These are phyloP conservation scores for Rhimphoctona megacephalus DNA, from an alignment of 2,888 invertebrate species.

Conservation along the genomic window DNA sequence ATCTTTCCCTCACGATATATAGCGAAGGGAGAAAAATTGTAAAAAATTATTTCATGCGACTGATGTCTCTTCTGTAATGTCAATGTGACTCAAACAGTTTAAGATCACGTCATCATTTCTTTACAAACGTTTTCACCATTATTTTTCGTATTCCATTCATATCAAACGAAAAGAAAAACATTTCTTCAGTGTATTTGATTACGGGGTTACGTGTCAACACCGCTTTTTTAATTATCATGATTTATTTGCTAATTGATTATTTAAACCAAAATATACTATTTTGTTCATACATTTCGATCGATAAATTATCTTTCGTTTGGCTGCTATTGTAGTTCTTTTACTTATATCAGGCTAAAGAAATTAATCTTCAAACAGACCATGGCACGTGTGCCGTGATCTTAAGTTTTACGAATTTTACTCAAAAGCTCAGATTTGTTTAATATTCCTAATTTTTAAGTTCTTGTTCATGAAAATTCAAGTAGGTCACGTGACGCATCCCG, in stretches of 20 bases:
- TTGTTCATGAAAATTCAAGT: constrained; percentile 32
- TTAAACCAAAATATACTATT: not conserved
- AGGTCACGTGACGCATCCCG: constrained; percentile 43
- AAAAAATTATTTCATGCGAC: constrained; percentile 44
- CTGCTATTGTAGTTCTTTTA: not conserved
- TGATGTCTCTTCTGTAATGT: constrained; percentile 21
- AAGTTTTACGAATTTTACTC: not conserved
- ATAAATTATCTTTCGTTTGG: not conserved
- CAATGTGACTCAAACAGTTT: constrained; percentile 37
- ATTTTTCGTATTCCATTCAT: not conserved
- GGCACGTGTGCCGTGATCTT: too few species aligned
- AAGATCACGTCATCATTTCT: constrained; percentile 30
- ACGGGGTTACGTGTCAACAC: too few species aligned
- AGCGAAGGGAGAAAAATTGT: constrained; percentile 19
- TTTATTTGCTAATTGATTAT: not conserved
- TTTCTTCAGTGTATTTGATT: not conserved
- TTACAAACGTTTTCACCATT: constrained; percentile 28
- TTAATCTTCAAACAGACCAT: too few species aligned
- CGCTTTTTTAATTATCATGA: not conserved
- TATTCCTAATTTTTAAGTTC: constrained; percentile 24
- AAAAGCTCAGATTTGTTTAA: constrained; percentile 1
- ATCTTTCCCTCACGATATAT: constrained; percentile 30
- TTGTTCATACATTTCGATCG: not conserved
- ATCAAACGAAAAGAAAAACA: not conserved
- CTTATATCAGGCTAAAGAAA: too few species aligned